These are phyloP conservation scores for Chlamydotis undulata DNA, from an alignment of 2,113 vertebrate species.

Conservation along the genomic window DNA sequence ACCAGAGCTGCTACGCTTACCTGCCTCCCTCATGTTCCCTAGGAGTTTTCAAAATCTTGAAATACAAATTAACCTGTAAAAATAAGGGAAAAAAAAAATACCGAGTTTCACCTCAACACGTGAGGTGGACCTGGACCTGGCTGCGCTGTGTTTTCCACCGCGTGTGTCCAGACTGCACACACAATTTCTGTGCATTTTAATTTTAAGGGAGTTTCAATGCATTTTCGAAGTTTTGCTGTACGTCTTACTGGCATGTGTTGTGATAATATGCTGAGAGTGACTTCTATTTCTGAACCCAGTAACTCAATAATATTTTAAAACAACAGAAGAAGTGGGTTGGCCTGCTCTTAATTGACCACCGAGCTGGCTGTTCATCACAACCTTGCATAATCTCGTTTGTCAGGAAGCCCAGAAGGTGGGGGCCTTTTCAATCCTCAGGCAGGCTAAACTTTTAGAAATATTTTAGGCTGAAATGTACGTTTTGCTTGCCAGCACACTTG, in stretches of 20 bases:
- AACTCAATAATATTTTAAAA: background rate
- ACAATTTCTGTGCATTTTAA: fast-evolving
- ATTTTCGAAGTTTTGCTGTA: background rate
- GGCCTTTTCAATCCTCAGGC: background rate
- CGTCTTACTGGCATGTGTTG: background rate
- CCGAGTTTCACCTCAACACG: fast-evolving
- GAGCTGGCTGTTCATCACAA: background rate
- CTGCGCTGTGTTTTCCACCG: fast-evolving
- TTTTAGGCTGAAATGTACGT: background rate
- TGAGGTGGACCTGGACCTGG: background rate
- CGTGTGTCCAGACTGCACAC: fast-evolving
- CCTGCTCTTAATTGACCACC: background rate
- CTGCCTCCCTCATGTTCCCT: fast-evolving
- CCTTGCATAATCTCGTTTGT: background rate
- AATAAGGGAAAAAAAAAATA: background rate
- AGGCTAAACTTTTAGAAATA: background rate
- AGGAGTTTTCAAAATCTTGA: background rate
- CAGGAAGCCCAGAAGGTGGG: background rate
- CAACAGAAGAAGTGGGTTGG: background rate
- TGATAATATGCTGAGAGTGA: background rate
- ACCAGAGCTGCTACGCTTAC: background rate
- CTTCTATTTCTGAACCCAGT: background rate
- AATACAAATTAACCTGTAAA: background rate
- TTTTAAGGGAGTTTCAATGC: background rate
- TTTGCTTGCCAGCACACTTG: background rate